Conservation (phyloP, 2,113 vertebrate species). For the Cryptotis parvus region DNA sequence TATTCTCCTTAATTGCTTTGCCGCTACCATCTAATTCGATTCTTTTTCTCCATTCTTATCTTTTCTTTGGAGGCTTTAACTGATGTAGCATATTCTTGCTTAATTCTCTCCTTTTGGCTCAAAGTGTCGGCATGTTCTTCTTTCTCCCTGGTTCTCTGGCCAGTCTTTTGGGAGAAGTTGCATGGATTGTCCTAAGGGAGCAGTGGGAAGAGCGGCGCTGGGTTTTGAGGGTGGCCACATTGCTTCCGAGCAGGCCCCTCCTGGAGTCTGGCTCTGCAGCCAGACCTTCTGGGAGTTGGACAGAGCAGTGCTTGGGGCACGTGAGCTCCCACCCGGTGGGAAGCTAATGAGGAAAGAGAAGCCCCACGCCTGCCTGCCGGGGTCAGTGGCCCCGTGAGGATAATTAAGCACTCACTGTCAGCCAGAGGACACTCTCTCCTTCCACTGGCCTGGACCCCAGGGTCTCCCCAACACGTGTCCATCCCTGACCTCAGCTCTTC, state of each 20-base stretch:
- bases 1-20: constrained; percentile 72
- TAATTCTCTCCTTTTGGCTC: not conserved
- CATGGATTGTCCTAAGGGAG: not conserved
- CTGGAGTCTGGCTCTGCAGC: not conserved
- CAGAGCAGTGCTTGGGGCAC: constrained; percentile 2
- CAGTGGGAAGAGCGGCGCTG: constrained; percentile 1
- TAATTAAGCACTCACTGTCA: not conserved
- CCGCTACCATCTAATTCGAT: constrained; percentile 57
- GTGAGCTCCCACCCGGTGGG: fast-evolving
- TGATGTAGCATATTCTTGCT: constrained; percentile 3
- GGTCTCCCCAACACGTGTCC: not conserved
- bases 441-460: fast-evolving
- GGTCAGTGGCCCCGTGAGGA: not conserved
- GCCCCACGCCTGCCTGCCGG: not conserved
- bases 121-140: not conserved
- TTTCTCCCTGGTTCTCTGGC: not conserved
- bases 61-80: constrained; percentile 69
- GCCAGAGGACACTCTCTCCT: not conserved
- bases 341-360: not conserved
- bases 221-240: not conserved
- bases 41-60: constrained; percentile 32
- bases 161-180: not conserved
- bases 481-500: not conserved
- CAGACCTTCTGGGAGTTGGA: not conserved
- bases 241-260: not conserved